phyloP scores from a whole-genome alignment of 92 coral and sea anemone genomes.

The Zoanthus solanderi region DNA sequence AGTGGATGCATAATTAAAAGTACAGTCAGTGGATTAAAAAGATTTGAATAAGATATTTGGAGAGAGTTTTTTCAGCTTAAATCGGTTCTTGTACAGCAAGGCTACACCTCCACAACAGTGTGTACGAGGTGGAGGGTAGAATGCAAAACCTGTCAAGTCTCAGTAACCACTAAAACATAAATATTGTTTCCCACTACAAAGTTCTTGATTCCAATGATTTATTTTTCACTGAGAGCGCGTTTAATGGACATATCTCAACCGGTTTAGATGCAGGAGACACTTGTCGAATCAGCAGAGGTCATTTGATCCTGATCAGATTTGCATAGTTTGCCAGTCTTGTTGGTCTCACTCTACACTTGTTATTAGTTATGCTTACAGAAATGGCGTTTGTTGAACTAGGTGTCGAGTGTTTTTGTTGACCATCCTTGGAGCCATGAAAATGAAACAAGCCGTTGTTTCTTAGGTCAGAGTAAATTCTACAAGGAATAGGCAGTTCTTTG shows the following conservation, averaged over 20 bases:
- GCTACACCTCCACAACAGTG: too few relatives aligned
- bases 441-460: constrained; percentile 37
- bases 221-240: constrained; percentile 22
- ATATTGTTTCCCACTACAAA: constrained; percentile 1
- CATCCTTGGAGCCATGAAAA: constrained; percentile 37
- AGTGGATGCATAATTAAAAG: neutral
- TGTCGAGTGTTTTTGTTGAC: constrained; percentile 20
- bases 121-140: too few relatives aligned
- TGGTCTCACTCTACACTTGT: constrained; percentile 26
- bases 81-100: neutral
- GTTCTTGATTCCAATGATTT: neutral
- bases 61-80: neutral
- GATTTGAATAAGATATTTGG: neutral
- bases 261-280: constrained; percentile 21
- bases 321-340: constrained; percentile 41
- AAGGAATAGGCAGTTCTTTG: constrained; percentile 39
- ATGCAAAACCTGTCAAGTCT: neutral
- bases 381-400: constrained; percentile 15
- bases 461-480: constrained; percentile 32
- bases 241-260: constrained; percentile 27
- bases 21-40: neutral
- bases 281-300: constrained; percentile 26
- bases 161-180: neutral
- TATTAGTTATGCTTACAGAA: constrained; percentile 17
- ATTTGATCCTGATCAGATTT: constrained; percentile 35